Evolutionary conservation across 1,140 invertebrate genomes (phyloP).

Genomic region (Acromyrmex charruanus): DNA sequence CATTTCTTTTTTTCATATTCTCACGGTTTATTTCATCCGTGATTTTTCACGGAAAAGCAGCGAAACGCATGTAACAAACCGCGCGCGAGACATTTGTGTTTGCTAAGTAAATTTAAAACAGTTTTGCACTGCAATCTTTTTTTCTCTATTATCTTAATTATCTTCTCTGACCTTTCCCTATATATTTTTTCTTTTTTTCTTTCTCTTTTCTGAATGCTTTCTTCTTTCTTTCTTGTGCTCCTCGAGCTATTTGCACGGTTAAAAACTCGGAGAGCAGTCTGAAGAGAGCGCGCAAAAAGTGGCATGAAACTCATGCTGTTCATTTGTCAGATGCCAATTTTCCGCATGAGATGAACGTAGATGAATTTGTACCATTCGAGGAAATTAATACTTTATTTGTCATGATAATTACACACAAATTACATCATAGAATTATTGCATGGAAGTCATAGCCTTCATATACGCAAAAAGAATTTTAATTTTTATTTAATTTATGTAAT

Average conservation of each 20-base stretch:
- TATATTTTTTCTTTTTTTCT: neutral
- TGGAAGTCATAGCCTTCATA: neutral
- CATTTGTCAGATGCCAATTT: neutral
- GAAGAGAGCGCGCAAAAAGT: constrained; percentile 37
- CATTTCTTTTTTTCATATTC: neutral
- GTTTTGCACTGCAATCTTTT: constrained; percentile 7
- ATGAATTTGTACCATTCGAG: neutral
- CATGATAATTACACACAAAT: neutral
- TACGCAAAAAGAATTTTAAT: neutral
- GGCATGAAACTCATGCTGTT: neutral
- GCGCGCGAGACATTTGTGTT: neutral
- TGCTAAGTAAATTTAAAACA: neutral
- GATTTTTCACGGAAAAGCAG: neutral
- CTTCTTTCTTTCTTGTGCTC: constrained; percentile 21
- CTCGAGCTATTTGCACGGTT: constrained; percentile 57
- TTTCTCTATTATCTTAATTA: constrained; percentile 6
- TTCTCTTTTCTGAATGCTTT: constrained; percentile 27
- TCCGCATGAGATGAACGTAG: neutral
- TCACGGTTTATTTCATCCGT: neutral
- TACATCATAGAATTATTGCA: neutral
- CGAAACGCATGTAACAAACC: constrained; percentile 2
- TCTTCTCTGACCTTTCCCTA: constrained; percentile 1
- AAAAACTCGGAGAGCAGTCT: constrained; percentile 64
- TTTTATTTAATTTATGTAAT: constrained; percentile 1
- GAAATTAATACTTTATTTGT: constrained; percentile 2